Percentiles rank a stretch among this genome's conserved stretches.
phyloP scores from a whole-genome alignment of 2,888 invertebrate species.

The Xestia rhomboidea region DNA sequence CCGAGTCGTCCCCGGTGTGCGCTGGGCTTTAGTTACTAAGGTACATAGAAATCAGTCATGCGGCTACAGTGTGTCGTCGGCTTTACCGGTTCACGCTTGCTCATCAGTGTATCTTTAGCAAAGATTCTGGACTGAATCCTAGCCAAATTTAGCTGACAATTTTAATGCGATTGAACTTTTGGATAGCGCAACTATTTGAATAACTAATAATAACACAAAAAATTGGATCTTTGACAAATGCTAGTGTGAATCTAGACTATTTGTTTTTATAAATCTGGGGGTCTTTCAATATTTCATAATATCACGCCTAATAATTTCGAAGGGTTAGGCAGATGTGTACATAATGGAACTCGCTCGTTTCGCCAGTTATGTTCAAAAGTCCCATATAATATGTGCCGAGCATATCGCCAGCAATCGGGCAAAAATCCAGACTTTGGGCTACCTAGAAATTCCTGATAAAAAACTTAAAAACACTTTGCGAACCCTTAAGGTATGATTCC shows the following conservation, averaged over 20 bases:
- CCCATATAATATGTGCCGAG: neutral
- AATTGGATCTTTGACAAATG: conserved; percentile 51
- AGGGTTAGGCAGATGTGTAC: neutral
- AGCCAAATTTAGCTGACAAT: conserved; percentile 18
- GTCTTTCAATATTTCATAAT: neutral
- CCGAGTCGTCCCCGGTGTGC: neutral
- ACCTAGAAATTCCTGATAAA: neutral
- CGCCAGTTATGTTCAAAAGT: neutral
- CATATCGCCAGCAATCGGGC: neutral
- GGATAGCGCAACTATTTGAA: neutral
- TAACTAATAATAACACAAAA: conserved; percentile 21
- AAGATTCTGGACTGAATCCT: neutral
- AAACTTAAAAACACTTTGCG: neutral
- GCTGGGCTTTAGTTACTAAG: neutral
- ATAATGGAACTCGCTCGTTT: neutral
- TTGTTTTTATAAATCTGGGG: neutral
- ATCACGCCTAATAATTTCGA: neutral
- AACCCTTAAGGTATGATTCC: no score
- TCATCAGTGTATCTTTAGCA: neutral
- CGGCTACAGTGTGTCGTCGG: neutral
- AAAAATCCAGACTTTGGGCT: neutral
- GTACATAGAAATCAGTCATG: neutral
- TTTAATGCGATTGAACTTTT: conserved; percentile 20
- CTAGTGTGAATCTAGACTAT: conserved; percentile 15
- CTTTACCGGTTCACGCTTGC: neutral